Evolutionary conservation across 2,888 invertebrate genomes (phyloP).

Genomic region (Bedellia somnulentella): DNA sequence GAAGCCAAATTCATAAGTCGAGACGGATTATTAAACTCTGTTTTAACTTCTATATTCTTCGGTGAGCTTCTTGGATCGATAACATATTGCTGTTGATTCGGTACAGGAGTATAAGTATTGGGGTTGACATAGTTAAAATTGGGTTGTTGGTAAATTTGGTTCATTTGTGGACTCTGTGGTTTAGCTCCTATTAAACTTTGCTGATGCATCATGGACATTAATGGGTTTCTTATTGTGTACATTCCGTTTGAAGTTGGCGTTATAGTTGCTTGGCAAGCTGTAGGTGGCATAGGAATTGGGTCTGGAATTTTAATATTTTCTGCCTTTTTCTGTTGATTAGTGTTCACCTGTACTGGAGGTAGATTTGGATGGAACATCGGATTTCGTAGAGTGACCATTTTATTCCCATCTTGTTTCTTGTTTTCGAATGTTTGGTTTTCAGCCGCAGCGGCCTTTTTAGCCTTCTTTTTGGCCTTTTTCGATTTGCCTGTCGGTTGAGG

Average conservation of each 20-base stretch:
- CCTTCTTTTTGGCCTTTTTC: conserved; percentile 56
- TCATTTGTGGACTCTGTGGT: conserved; percentile 19
- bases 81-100: conserved; percentile 15
- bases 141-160: conserved; percentile 15
- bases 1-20: conserved; percentile 41
- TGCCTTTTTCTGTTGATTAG: conserved; percentile 23
- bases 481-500: conserved; percentile 22
- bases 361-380: conserved; percentile 72
- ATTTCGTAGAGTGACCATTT: conserved; percentile 77
- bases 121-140: conserved; percentile 34
- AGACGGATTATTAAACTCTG: conserved; percentile 27
- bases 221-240: conserved; percentile 81
- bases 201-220: conserved; percentile 59
- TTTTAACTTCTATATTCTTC: conserved; percentile 14
- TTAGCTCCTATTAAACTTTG: conserved; percentile 31
- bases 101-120: conserved; percentile 20
- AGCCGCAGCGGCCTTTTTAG: conserved; percentile 35
- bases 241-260: conserved; percentile 66
- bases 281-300: conserved; percentile 49
- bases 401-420: conserved; percentile 38
- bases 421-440: conserved; percentile 11
- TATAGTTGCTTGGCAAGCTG: conserved; percentile 49
- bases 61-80: conserved; percentile 19
- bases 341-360: conserved; percentile 33
- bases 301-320: conserved; percentile 38